These are phyloP conservation scores for Adrianichthys oophorus DNA, from an alignment of 2,797 vertebrate species.

Conservation along the genomic window DNA sequence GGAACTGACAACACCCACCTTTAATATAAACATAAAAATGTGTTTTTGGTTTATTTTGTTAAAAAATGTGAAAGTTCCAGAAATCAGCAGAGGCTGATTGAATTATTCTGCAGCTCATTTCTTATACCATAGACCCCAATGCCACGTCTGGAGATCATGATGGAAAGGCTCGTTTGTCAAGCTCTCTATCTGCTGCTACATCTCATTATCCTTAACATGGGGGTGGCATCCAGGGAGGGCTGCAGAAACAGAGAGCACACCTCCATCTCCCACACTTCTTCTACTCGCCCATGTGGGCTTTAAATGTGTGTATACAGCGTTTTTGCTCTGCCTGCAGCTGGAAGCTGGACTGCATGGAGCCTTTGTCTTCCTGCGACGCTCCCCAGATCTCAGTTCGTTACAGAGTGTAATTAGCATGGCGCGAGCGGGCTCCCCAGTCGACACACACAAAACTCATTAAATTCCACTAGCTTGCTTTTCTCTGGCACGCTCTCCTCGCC, in stretches of 20 bases:
- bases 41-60: constrained; percentile 41
- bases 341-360: constrained; percentile 60
- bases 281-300: constrained; percentile 34
- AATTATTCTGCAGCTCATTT: constrained; percentile 52
- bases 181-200: constrained; percentile 38
- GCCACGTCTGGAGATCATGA: constrained; percentile 41
- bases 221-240: constrained; percentile 33
- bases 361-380: constrained; percentile 66
- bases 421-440: constrained; percentile 65
- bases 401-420: constrained; percentile 71
- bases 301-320: constrained; percentile 54
- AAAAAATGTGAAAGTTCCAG: constrained; percentile 43
- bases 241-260: constrained; percentile 19
- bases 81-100: constrained; percentile 55
- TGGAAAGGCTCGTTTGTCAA: constrained; percentile 40
- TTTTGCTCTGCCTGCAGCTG: constrained; percentile 50
- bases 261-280: constrained; percentile 28
- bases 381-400: constrained; percentile 71
- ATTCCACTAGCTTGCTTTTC: constrained; percentile 67
- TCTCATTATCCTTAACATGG: constrained; percentile 56
- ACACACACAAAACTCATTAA: constrained; percentile 77
- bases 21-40: too few relatives aligned
- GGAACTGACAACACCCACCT: too few relatives aligned
- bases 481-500: constrained; percentile 57
- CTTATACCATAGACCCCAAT: constrained; percentile 12